Percentiles rank a stretch among this genome's conserved stretches.
phyloP scores from a whole-genome alignment of 2,797 vertebrate genomes.

The Syndactyla subalaris region DNA sequence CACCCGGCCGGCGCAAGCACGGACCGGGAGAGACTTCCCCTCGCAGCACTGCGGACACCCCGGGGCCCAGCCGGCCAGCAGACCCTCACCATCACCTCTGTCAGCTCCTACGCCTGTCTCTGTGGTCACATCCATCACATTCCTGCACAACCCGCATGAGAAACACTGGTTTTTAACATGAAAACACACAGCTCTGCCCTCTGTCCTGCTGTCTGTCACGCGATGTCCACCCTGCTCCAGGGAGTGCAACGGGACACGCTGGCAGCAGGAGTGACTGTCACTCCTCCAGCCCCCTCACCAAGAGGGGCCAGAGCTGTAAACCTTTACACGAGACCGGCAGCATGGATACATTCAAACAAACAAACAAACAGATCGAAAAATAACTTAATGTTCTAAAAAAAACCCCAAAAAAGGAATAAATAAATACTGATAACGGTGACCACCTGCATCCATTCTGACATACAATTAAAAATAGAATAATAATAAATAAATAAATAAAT shows the following conservation, averaged over 20 bases:
- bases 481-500: slow-evolving; percentile 63
- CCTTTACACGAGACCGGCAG: background rate
- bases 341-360: background rate
- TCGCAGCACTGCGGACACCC: background rate
- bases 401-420: slow-evolving; percentile 48
- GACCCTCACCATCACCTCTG: background rate
- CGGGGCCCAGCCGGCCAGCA: background rate
- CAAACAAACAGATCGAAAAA: slow-evolving; percentile 34
- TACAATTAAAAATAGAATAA: background rate
- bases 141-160: background rate
- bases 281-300: background rate
- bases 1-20: background rate
- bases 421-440: slow-evolving; percentile 47
- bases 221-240: rapidly evolving
- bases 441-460: background rate
- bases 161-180: background rate
- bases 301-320: background rate
- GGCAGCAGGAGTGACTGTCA: background rate
- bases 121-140: background rate
- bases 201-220: background rate
- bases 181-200: background rate
- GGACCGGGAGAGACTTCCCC: background rate
- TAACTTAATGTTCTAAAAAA: slow-evolving; percentile 1
- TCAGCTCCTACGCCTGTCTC: background rate
- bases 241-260: background rate